phyloP scores from a whole-genome alignment of 2,113 vertebrate genomes.

The Ceyx margarethae region DNA sequence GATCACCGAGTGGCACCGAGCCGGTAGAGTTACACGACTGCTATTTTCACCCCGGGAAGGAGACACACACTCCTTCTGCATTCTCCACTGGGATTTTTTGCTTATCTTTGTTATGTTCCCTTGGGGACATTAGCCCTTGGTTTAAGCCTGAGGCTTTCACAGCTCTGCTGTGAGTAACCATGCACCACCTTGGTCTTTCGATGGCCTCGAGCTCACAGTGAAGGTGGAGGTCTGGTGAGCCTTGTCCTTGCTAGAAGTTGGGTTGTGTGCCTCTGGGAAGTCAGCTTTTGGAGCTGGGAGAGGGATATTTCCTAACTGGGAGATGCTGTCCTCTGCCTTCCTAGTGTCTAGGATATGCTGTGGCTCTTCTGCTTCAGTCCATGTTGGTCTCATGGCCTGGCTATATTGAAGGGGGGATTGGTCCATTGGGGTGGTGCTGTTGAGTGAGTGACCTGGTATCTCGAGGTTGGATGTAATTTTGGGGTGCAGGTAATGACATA shows the following conservation, averaged over 20 bases:
- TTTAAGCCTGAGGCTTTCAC: neutral
- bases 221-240: neutral
- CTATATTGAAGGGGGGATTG: neutral
- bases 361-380: neutral
- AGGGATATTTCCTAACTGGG: neutral
- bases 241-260: neutral
- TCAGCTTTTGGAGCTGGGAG: neutral
- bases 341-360: neutral
- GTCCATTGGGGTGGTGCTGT: fast-evolving
- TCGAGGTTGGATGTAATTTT: neutral
- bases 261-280: neutral
- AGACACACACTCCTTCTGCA: neutral
- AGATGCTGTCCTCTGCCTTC: neutral
- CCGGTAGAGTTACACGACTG: neutral
- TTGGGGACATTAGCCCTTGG: neutral
- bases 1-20: neutral
- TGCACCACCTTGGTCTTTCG: neutral
- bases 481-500: neutral
- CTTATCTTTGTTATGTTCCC: slow-evolving; percentile 23
- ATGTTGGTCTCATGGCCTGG: neutral
- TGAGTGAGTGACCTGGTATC: neutral
- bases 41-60: neutral
- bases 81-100: neutral
- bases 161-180: neutral
- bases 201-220: fast-evolving